Evolutionary conservation across 2,797 vertebrate genomes (phyloP).

Genomic region (Aldrovandia affinis): DNA sequence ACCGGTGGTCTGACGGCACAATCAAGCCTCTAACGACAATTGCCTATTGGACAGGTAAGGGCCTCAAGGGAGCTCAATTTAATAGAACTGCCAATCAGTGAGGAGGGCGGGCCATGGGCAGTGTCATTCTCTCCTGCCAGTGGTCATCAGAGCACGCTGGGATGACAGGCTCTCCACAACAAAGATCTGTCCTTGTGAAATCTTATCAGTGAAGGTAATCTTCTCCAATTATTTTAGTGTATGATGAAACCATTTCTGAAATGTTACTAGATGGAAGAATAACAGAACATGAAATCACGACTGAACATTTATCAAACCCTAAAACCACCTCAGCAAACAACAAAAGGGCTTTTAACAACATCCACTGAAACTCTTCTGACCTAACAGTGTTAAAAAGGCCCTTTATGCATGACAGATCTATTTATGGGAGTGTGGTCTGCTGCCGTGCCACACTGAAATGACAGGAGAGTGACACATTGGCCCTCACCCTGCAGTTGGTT

Average conservation of each 20-base stretch:
- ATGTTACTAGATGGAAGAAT: background rate
- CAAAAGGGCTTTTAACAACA: background rate
- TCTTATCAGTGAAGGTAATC: background rate
- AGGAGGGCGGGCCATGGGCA: constrained; percentile 30
- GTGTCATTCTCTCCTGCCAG: constrained; percentile 38
- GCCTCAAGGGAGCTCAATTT: background rate
- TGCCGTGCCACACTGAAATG: background rate
- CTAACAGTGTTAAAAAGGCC: too few species aligned
- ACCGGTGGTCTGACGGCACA: background rate
- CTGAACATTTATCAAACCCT: background rate
- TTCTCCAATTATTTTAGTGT: background rate
- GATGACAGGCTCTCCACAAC: background rate
- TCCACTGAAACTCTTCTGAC: background rate
- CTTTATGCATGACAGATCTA: too few species aligned
- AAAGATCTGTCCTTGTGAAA: background rate
- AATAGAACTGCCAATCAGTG: constrained; percentile 31
- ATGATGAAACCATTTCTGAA: background rate
- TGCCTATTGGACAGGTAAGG: background rate
- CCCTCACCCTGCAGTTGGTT: background rate
- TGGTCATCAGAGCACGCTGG: constrained; percentile 27
- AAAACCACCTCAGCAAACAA: background rate
- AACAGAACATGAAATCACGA: background rate
- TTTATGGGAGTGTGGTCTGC: too few species aligned
- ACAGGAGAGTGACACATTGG: background rate
- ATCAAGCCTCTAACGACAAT: constrained; percentile 1